These are phyloP conservation scores for Chrysomallon squamiferum DNA, from an alignment of 1,140 invertebrate species.

Conservation along the genomic window DNA sequence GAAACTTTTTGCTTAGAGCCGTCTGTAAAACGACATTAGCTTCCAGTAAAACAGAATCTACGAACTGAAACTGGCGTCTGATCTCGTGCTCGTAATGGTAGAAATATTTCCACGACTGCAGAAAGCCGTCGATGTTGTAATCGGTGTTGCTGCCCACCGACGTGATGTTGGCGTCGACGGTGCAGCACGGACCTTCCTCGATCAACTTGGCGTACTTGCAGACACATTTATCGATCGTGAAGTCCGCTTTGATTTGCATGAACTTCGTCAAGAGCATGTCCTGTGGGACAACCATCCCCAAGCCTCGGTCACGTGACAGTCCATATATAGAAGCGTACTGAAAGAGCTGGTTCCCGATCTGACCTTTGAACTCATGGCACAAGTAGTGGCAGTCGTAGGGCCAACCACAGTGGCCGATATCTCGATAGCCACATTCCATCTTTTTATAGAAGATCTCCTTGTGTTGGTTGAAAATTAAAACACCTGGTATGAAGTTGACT, in stretches of 20 bases:
- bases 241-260: too few relatives aligned
- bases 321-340: not conserved
- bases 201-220: not conserved
- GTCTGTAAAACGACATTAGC: not conserved
- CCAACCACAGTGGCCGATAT: too few relatives aligned
- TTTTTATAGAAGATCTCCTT: too few relatives aligned
- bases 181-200: not conserved
- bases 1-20: too few relatives aligned
- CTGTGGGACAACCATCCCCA: not conserved
- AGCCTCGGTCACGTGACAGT: not conserved
- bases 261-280: not conserved
- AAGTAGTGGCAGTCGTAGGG: too few relatives aligned
- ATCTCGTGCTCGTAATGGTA: conserved; percentile 1
- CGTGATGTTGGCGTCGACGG: not conserved
- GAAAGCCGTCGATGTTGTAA: conserved; percentile 8
- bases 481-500: too few relatives aligned
- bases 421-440: too few relatives aligned
- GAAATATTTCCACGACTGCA: conserved; percentile 32
- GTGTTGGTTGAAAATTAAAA: too few relatives aligned
- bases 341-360: not conserved
- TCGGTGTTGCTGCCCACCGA: not conserved
- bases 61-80: conserved; percentile 12
- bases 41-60: not conserved
- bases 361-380: not conserved
- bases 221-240: not conserved